Base-by-base conservation (phyloP, 2,797 vertebrate species). In the Mallotus villosus region DNA sequence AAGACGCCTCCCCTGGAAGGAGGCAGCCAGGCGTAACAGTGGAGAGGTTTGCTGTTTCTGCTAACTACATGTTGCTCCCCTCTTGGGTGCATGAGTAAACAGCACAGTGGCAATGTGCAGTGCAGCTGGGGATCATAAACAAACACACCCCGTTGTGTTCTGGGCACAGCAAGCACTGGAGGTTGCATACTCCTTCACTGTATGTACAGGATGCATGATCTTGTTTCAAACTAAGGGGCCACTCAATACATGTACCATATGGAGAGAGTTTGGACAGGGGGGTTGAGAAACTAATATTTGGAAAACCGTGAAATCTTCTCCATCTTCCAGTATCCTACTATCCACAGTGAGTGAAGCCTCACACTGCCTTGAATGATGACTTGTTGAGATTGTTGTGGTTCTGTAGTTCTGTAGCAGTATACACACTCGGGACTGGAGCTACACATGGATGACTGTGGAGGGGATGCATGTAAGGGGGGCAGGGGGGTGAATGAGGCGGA, bases 11-110 rank as follows among this genome's bases (percentile, higher is more conserved):
- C 41, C 29, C 6, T 14, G 29, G 61, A 32, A 19, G 25, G 21
- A 17, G 58, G 41, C 59, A 46, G 57, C 34, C 41, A 70, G 27
- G 68, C 63, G 49, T 17, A 41, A 66, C 25, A 46, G 63, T 22
- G 41, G 11, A 37, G 21, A 21, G 12, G 14, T 29, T 59, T 59
- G 32, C 32, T 70, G 68, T 61, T 67, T 67, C 51, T 55, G 51
- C 51, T 55, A 55, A 55, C 51, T 55, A 17, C 51, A n/a, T n/a
- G 16, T 55, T 17, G 19, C 51, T 55, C 51, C 51, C 51, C 51
- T 55, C 51, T 6, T 55, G 51, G 16, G 51, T 55, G 51, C 51
- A 49, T 65, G 37, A 41, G 41, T 49, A 49, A 65, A 46, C 64
- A 24, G 64, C 19, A 66, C 22, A 51, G 64, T 24, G 24, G 22